phyloP scores from a whole-genome alignment of 2,113 vertebrate genomes.

The Leiothrix lutea region DNA sequence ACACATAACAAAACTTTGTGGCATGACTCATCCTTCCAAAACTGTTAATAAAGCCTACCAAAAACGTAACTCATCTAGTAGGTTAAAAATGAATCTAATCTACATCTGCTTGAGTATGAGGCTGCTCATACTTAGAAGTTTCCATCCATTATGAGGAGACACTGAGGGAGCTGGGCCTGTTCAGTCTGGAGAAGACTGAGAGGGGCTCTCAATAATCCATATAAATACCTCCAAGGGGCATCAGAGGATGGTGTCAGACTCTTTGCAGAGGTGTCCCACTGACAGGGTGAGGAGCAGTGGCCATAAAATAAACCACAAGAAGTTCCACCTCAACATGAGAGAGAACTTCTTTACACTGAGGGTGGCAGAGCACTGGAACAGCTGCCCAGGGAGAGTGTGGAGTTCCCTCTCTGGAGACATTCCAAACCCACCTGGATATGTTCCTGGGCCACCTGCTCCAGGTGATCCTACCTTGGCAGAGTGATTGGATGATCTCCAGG shows the following conservation, averaged over 20 bases:
- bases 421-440: background rate
- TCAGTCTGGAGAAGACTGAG: background rate
- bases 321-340: background rate
- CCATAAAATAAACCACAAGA: background rate
- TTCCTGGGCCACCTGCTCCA: background rate
- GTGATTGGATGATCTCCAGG: background rate
- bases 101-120: background rate
- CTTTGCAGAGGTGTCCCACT: background rate
- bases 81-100: background rate
- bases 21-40: background rate
- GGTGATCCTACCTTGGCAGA: background rate
- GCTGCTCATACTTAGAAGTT: background rate
- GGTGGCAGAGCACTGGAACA: background rate
- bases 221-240: background rate
- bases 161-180: background rate
- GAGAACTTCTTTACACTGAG: background rate
- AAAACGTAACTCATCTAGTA: background rate
- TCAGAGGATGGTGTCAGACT: background rate
- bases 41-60: background rate
- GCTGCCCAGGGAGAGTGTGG: background rate
- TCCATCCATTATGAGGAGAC: background rate
- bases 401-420: background rate
- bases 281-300: background rate
- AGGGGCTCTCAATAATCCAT: background rate
- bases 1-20: background rate